Percentiles rank a stretch among this genome's conserved stretches.
phyloP scores from a whole-genome alignment of 2,888 invertebrate genomes.

The Eupelmus urozonus region DNA sequence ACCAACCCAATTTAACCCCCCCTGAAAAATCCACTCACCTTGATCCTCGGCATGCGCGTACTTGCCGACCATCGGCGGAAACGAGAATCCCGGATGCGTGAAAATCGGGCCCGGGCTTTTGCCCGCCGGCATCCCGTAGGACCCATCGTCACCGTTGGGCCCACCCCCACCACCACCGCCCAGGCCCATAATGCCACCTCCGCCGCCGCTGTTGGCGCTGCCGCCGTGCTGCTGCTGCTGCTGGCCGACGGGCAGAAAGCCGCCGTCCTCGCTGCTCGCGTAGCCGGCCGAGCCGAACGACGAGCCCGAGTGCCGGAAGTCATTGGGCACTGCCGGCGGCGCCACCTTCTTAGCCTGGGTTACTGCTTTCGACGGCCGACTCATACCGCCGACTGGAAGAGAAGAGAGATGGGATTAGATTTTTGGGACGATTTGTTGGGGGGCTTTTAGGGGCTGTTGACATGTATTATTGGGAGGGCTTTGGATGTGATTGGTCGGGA shows the following conservation, averaged over 20 bases:
- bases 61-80: conserved; percentile 81
- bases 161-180: conserved; percentile 38
- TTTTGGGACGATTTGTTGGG: no score
- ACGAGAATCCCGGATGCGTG: conserved; percentile 85
- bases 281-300: conserved; percentile 89
- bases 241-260: conserved; percentile 66
- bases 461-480: no score
- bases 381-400: conserved; percentile 91
- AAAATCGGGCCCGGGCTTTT: conserved; percentile 83
- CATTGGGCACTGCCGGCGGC: conserved; percentile 91
- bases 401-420: background rate
- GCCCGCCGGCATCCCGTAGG: conserved; percentile 81
- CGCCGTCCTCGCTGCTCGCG: conserved; percentile 87
- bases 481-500: no score
- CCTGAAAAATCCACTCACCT: conserved; percentile 69
- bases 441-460: no score
- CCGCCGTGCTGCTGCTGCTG: background rate
- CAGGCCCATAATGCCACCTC: background rate
- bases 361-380: conserved; percentile 89
- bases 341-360: conserved; percentile 94
- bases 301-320: conserved; percentile 88
- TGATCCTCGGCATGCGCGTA: conserved; percentile 79
- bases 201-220: background rate
- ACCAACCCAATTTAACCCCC: no score
- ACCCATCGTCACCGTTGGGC: conserved; percentile 62